A percentile compares a stretch with the other conserved stretches of the same genome.
Conservation (phyloP, 2,888 invertebrate species). For the Gymnosoma rotundatum region DNA sequence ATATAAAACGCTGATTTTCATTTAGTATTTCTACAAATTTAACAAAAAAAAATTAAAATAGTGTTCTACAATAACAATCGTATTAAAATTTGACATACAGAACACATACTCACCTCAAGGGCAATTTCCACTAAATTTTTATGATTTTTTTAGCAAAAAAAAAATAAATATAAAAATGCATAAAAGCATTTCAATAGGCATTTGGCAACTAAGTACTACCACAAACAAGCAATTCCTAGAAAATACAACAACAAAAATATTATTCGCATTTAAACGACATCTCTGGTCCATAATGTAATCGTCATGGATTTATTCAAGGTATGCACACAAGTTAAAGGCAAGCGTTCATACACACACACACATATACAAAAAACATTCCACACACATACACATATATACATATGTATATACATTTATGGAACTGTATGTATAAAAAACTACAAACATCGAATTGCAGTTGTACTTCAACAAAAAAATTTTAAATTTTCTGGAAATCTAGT, state of each 20-base stretch:
- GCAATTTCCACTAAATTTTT: neutral
- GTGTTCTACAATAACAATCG: conserved; percentile 4
- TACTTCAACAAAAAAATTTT: neutral
- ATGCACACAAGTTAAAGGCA: conserved; percentile 31
- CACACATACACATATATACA: too few relatives aligned
- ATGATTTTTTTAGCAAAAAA: neutral
- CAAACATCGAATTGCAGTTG: too few relatives aligned
- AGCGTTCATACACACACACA: neutral
- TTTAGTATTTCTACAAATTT: neutral
- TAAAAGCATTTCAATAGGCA: conserved; percentile 37
- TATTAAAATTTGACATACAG: neutral
- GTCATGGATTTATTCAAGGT: conserved; percentile 30
- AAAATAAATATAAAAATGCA: conserved; percentile 7
- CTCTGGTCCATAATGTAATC: conserved; percentile 12
- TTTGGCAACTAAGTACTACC: conserved; percentile 7
- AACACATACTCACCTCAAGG: neutral
- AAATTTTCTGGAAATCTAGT: neutral
- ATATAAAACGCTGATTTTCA: neutral
- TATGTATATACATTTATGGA: too few relatives aligned
- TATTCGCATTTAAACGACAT: conserved; percentile 1
- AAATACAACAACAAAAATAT: neutral
- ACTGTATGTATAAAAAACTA: too few relatives aligned
- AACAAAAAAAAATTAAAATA: neutral
- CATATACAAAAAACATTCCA: too few relatives aligned
- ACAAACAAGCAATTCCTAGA: conserved; percentile 20